These are phyloP conservation scores for Palloptera scutellata DNA, from an alignment of 2,888 invertebrate species.

Conservation along the genomic window DNA sequence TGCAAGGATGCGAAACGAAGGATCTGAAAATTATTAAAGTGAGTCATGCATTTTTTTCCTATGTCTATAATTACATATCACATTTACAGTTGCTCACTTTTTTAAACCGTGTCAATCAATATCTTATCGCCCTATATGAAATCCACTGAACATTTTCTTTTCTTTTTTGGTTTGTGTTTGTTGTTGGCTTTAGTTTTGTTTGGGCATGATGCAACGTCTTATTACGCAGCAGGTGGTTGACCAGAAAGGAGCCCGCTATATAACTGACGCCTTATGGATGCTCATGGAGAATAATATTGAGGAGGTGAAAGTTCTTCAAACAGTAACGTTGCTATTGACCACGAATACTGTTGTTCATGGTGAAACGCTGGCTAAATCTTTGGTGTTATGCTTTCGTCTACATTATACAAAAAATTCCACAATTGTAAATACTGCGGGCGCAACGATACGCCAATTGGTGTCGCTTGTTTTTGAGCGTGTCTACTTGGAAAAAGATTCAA, in stretches of 20 bases:
- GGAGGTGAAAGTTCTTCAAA: conserved; percentile 95
- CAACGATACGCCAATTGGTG: conserved; percentile 94
- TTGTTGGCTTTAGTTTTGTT: conserved; percentile 74
- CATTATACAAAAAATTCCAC: conserved; percentile 94
- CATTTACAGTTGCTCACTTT: not conserved
- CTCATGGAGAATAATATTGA: conserved; percentile 94
- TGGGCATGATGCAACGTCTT: conserved; percentile 92
- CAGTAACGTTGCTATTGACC: conserved; percentile 91
- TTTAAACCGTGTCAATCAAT: not conserved
- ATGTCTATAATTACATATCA: not conserved
- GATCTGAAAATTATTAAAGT: conserved; percentile 95
- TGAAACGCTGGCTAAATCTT: conserved; percentile 90
- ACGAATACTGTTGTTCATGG: conserved; percentile 96
- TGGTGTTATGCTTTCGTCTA: conserved; percentile 94
- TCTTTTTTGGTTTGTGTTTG: conserved; percentile 2
- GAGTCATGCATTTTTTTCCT: conserved; percentile 42
- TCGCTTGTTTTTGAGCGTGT: conserved; percentile 91
- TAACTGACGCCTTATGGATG: conserved; percentile 92
- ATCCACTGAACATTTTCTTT: conserved; percentile 4
- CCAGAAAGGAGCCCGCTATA: conserved; percentile 89
- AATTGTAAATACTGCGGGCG: conserved; percentile 96
- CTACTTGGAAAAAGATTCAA: conserved; percentile 55
- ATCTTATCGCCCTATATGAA: conserved; percentile 1
- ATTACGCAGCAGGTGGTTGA: conserved; percentile 90
- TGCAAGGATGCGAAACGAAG: conserved; percentile 97